Base-by-base conservation (phyloP, 1,140 invertebrate genomes). In the Meteorus sp. region DNA sequence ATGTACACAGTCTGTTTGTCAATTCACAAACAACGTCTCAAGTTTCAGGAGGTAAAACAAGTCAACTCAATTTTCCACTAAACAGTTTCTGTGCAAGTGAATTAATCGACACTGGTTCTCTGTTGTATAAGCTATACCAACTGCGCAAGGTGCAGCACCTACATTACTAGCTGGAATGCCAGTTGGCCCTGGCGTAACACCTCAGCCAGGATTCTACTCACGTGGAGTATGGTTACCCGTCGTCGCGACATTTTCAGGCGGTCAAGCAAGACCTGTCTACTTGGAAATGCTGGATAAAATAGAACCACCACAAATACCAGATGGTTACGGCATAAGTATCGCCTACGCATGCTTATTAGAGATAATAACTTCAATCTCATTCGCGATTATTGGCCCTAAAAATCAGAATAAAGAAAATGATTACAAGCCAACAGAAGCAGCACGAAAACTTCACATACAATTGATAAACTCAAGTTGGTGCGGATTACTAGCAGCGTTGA, bases 391-490 rank as follows among this genome's bases (percentile, higher is more conserved):
- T 47, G 88, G 85, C 7, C 76, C 81, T 2, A 67, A 71, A 13
- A 78, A 81, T 41, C 75, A 78, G 45, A 64, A 68, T 23, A 65
- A 39, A 8, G 71, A 75, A 62, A 81, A 74, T 56, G 74, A 72
- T 25, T 82, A 85, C 43, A 70, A 82, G 23, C 77, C 81, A 9
- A 74, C 69, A 7, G 80, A 85, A 63, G 79, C 80, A 6, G 82
- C 83, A 44, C 81, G 79, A 56, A 83, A 85, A 52, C 70, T 91
- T 7, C 85, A 89, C 66, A 76, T 82, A 39, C 90, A 97, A 76
- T 76, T 99, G 17, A 88, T 98, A 2, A 93, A 93, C 71, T 98
- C 95, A 0, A 95, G 94, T 62, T 98, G 95, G 95, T 94, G 93
- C 74, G 95, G 94, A 4, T 79, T 98, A 23, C 81, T 98, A 11